phyloP scores from a whole-genome alignment of 2,888 invertebrate species.

The Anagyrus pseudococci region DNA sequence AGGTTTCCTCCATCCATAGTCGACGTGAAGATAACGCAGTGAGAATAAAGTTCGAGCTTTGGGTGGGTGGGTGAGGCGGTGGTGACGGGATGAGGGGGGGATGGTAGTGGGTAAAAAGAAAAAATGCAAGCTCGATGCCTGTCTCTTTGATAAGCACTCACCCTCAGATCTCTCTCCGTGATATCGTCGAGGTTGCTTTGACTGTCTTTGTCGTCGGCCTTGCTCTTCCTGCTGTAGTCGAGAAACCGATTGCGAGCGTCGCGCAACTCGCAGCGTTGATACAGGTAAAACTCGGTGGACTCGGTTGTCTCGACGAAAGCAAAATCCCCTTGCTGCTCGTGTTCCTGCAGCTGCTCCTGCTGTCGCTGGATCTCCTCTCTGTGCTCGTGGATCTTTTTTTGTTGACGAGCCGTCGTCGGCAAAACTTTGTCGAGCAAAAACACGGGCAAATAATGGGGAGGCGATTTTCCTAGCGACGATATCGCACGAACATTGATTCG shows the following conservation, averaged over 20 bases:
- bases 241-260: constrained; percentile 32
- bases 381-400: too few species aligned
- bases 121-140: not conserved
- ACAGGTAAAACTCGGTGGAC: constrained; percentile 38
- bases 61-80: too few species aligned
- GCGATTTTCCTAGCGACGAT: constrained; percentile 46
- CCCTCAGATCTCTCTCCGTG: constrained; percentile 32
- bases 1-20: too few species aligned
- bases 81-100: not conserved
- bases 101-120: not conserved
- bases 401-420: constrained; percentile 46
- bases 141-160: constrained; percentile 6
- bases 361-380: too few species aligned
- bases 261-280: constrained; percentile 39
- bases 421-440: constrained; percentile 51
- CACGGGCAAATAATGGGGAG: constrained; percentile 48
- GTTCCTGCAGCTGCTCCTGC: not conserved
- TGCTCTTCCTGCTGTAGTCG: constrained; percentile 8
- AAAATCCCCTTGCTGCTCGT: constrained; percentile 42
- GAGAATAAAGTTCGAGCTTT: too few species aligned
- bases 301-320: constrained; percentile 43
- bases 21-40: too few species aligned
- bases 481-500: constrained; percentile 51
- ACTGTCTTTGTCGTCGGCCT: constrained; percentile 2
- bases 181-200: not conserved